A percentile compares a stretch with the other conserved stretches of the same genome.
phyloP scores from a whole-genome alignment of 2,888 invertebrate species.

The Platypus cylindrus region DNA sequence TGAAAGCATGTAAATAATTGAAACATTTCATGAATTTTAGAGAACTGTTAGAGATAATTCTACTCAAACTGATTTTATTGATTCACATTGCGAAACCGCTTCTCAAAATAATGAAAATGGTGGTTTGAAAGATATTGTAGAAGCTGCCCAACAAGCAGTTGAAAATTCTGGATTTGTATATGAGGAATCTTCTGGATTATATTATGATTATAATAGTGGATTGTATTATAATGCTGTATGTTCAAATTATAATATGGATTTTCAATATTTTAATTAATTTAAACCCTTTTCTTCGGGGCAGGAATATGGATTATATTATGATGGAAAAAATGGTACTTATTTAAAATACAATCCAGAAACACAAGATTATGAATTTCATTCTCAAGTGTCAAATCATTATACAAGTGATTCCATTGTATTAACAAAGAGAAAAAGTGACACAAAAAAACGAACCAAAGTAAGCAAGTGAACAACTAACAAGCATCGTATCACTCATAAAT shows the following conservation, averaged over 20 bases:
- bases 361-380: constrained; percentile 67
- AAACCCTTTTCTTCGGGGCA: constrained; percentile 38
- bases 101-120: constrained; percentile 18
- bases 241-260: constrained; percentile 16
- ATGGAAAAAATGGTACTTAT: constrained; percentile 73
- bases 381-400: constrained; percentile 45
- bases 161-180: constrained; percentile 71
- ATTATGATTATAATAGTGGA: constrained; percentile 78
- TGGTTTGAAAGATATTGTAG: constrained; percentile 60
- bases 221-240: constrained; percentile 83
- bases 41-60: constrained; percentile 17
- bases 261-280: constrained; percentile 5
- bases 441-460: constrained; percentile 21
- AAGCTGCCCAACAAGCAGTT: constrained; percentile 61
- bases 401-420: too few relatives aligned
- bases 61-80: constrained; percentile 24
- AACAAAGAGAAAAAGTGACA: constrained; percentile 18
- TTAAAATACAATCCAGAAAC: constrained; percentile 68
- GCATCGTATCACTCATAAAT: neutral
- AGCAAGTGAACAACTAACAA: constrained; percentile 10
- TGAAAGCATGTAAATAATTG: constrained; percentile 2
- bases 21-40: constrained; percentile 10
- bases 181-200: constrained; percentile 75
- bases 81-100: neutral
- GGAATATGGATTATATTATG: constrained; percentile 81